Evolutionary conservation across 2,113 vertebrate species (phyloP), one percentile per base, ranked within the genome.

Genomic region (Columba janthina): DNA sequence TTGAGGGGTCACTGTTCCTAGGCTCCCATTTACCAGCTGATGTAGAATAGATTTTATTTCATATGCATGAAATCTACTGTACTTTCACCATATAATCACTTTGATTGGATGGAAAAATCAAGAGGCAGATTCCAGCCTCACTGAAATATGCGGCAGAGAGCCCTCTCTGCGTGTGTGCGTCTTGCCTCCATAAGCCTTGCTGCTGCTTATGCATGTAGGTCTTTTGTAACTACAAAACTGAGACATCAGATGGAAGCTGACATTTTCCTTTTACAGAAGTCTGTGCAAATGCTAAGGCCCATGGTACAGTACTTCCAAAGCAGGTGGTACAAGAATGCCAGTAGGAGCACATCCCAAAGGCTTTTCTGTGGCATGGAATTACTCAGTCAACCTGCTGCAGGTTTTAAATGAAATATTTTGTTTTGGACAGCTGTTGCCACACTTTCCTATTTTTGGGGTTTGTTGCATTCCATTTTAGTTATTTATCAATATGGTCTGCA

Each of bases 221-320:
- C 80, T 77, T 42, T 13, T 34, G 20, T 32, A 79, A 66, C 72
- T 91, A 34, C 42, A 88, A 60, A 82, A 93, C 25, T 71, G 70
- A 91, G 54, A 90, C 70, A 70, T 97, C 90, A 94, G 80, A 86
- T 16, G 29, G 50, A 82, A 83, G 81, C 67, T 82, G 91, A 91
- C 82, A 82, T 95, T 89, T 74, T 42, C 79, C 74, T 82, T 92
- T 86, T 71, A 85, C 92, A 95, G 83, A 65, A 54, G 48, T 86
- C 82, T 95, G 73, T 65, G 46, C 75, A 97, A 97, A 92, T 95
- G 71, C 80, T 88, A 84, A 73, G 78, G 90, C 92, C 76, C 74
- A 25, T 65, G 86, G 80, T 79, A 93, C 65, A 58, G 53, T 11
- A 51, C 36, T 93, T 92, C 64, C 69, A 85, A 84, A 84, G 76